A percentile compares a stretch with the other conserved stretches of the same genome.
Evolutionary conservation across 2,113 vertebrate species (phyloP).

Genomic region (Melanostigma gelatinosum): DNA sequence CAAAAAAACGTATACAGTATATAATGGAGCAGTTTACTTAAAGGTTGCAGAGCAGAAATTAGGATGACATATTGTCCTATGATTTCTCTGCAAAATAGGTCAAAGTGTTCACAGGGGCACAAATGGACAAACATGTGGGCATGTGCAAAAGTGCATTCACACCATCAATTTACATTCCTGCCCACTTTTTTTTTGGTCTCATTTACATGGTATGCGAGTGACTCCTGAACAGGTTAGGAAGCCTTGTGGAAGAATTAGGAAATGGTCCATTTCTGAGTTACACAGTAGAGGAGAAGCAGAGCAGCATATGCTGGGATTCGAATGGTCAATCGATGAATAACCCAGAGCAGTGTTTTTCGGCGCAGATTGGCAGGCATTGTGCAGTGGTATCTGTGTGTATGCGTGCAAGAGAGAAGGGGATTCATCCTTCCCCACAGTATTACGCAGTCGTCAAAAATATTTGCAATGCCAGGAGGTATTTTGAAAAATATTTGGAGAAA

Average conservation of each 20-base stretch:
- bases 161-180: conserved; percentile 74
- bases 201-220: conserved; percentile 80
- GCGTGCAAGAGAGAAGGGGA: conserved; percentile 60
- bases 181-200: conserved; percentile 58
- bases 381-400: conserved; percentile 50
- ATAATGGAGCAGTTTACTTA: conserved; percentile 53
- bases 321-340: conserved; percentile 99
- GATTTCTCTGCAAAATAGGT: conserved; percentile 63
- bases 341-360: conserved; percentile 90
- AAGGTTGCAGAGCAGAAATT: conserved; percentile 57
- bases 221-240: conserved; percentile 72
- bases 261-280: conserved; percentile 82
- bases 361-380: conserved; percentile 76
- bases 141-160: conserved; percentile 57
- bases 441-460: conserved; percentile 98
- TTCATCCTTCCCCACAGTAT: conserved; percentile 96
- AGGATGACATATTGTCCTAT: conserved; percentile 47
- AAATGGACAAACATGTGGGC: conserved; percentile 38
- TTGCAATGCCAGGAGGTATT: conserved; percentile 99
- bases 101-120: conserved; percentile 46
- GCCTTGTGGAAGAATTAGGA: conserved; percentile 78
- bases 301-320: conserved; percentile 90
- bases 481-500: conserved; percentile 94
- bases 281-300: conserved; percentile 77
- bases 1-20: conserved; percentile 21